Conservation (phyloP, 1,140 invertebrate species). For the Drosophila kanapiae region DNA sequence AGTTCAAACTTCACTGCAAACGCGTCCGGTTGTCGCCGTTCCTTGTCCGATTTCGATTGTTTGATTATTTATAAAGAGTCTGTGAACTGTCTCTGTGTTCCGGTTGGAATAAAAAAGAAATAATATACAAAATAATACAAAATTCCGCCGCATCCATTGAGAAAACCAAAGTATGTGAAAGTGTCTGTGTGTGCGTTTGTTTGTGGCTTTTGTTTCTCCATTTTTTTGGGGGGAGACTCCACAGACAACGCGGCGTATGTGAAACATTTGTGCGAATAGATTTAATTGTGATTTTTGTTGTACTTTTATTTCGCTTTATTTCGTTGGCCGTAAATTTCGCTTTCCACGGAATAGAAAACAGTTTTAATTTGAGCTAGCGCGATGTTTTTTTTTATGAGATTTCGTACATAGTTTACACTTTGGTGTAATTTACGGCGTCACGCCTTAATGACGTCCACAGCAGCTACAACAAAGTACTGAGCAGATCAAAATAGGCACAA, state of each 20-base stretch:
- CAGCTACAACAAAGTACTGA: slow-evolving; percentile 42
- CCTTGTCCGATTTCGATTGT: slow-evolving; percentile 6
- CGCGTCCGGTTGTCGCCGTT: slow-evolving; percentile 57
- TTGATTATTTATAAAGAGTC: slow-evolving; percentile 59
- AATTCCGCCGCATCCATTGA: slow-evolving; percentile 60
- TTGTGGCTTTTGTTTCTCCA: slow-evolving; percentile 5
- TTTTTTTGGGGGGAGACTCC: neutral
- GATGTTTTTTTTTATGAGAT: slow-evolving; percentile 49
- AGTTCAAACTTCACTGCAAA: slow-evolving; percentile 61
- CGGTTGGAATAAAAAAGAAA: slow-evolving; percentile 39
- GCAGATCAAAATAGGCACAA: slow-evolving; percentile 18
- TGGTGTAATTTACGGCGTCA: slow-evolving; percentile 75
- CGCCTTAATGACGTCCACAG: slow-evolving; percentile 70
- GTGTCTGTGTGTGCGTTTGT: slow-evolving; percentile 38
- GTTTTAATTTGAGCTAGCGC: slow-evolving; percentile 58
- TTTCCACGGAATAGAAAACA: slow-evolving; percentile 74
- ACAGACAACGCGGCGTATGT: slow-evolving; percentile 66
- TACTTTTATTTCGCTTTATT: slow-evolving; percentile 18
- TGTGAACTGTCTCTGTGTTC: slow-evolving; percentile 53
- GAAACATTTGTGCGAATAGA: slow-evolving; percentile 60
- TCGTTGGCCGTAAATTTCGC: slow-evolving; percentile 75
- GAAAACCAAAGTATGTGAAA: slow-evolving; percentile 73
- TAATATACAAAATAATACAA: slow-evolving; percentile 57
- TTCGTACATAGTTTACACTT: slow-evolving; percentile 66
- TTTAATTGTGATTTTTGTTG: slow-evolving; percentile 47